Conservation (phyloP, 2,888 invertebrate genomes). For the Leistus spinibarbis region DNA sequence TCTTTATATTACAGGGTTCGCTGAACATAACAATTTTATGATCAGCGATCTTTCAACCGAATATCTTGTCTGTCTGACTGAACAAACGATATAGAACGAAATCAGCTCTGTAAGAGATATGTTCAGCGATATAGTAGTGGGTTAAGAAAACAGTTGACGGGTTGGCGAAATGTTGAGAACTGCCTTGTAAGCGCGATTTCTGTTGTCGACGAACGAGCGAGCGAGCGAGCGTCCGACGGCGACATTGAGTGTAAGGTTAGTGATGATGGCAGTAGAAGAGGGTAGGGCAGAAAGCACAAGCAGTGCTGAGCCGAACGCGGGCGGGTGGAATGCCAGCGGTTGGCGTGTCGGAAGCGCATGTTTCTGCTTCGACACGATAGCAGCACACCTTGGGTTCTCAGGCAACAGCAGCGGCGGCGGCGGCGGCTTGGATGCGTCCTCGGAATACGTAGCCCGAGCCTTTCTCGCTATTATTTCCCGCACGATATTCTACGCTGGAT, state of each 20-base stretch:
- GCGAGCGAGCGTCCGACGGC: too few species aligned
- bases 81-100: background rate
- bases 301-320: background rate
- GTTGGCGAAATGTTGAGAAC: background rate
- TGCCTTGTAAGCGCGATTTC: background rate
- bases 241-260: background rate
- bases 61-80: too few species aligned
- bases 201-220: background rate
- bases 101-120: background rate
- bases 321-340: background rate
- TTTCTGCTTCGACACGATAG: conserved; percentile 29
- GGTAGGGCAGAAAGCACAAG: background rate
- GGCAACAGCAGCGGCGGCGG: background rate
- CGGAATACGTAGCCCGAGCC: background rate
- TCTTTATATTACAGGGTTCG: too few species aligned
- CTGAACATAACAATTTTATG: too few species aligned
- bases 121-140: background rate
- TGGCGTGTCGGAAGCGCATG: conserved; percentile 26
- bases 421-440: background rate
- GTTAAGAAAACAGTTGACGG: background rate
- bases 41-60: background rate
- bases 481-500: background rate
- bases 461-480: background rate
- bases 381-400: conserved; percentile 22
- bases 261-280: too few species aligned